phyloP scores from a whole-genome alignment of 2,888 invertebrate genomes.

The Luffia ferchaultella region DNA sequence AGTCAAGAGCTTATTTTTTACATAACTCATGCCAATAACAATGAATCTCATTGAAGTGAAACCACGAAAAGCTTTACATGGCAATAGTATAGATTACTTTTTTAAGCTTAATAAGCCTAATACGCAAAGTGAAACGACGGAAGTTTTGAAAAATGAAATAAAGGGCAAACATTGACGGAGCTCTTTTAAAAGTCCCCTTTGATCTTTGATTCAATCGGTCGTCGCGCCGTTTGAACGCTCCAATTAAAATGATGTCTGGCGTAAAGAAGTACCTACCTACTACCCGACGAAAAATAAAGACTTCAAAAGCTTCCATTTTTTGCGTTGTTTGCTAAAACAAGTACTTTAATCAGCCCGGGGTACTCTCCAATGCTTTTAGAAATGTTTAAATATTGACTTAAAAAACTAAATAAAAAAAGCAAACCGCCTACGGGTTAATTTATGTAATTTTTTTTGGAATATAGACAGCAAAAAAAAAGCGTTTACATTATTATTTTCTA shows the following conservation, averaged over 20 bases:
- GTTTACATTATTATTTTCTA: no score
- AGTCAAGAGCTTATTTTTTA: no score
- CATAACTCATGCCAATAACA: no score
- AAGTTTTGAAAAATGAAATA: background rate
- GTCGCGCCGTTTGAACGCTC: conserved; percentile 7
- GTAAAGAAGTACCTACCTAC: background rate
- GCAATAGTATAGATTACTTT: no score
- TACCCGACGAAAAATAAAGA: background rate
- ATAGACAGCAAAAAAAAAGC: no score
- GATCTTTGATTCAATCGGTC: conserved; percentile 5
- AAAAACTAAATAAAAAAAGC: no score
- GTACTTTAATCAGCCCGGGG: background rate
- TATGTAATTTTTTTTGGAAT: no score
- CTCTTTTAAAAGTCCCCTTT: conserved; percentile 1
- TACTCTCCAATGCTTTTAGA: background rate
- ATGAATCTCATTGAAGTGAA: no score
- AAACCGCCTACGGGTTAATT: no score
- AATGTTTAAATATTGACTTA: background rate
- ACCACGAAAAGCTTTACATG: no score
- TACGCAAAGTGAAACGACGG: background rate
- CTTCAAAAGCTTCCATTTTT: background rate
- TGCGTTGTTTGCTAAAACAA: background rate
- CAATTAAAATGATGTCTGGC: conserved; percentile 6
- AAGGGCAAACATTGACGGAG: background rate
- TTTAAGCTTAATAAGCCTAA: no score